A percentile compares a stretch with the other conserved stretches of the same genome.
Conservation (phyloP, 1,140 invertebrate species). For the Cryptotermes secundus region DNA sequence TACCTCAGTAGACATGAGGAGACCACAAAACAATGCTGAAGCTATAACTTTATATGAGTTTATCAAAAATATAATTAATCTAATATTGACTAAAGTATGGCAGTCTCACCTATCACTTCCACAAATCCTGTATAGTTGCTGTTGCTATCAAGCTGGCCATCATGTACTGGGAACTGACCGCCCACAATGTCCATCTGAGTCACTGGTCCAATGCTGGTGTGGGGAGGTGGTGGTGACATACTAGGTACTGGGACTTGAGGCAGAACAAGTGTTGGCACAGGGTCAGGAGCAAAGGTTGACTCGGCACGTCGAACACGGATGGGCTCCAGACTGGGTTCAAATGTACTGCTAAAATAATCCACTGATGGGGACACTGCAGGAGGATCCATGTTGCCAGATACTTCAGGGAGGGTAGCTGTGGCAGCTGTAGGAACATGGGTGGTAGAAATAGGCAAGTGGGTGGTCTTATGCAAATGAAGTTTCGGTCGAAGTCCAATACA, state of each 20-base stretch:
- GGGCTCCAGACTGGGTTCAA: background rate
- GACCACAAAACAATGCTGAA: no score
- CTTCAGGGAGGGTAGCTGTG: background rate
- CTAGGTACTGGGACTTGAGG: background rate
- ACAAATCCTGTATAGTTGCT: slow-evolving; percentile 79
- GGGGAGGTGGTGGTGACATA: background rate
- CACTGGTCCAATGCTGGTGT: background rate
- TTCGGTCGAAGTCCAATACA: slow-evolving; percentile 55
- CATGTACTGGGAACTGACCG: slow-evolving; percentile 46
- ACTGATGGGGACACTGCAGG: background rate
- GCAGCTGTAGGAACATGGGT: background rate
- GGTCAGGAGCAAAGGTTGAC: slow-evolving; percentile 33
- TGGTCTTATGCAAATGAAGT: background rate
- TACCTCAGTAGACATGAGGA: no score
- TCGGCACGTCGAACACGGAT: slow-evolving; percentile 45
- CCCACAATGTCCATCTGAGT: background rate
- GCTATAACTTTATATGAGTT: background rate
- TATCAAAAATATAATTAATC: background rate
- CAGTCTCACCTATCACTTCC: slow-evolving; percentile 71
- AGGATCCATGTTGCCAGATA: background rate
- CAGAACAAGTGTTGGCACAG: background rate
- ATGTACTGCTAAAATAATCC: background rate
- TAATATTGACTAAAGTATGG: background rate
- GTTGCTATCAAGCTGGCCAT: slow-evolving; percentile 70
- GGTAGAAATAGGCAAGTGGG: background rate